Evolutionary conservation across 1,140 invertebrate genomes (phyloP).

Genomic region (Heliothis virescens): DNA sequence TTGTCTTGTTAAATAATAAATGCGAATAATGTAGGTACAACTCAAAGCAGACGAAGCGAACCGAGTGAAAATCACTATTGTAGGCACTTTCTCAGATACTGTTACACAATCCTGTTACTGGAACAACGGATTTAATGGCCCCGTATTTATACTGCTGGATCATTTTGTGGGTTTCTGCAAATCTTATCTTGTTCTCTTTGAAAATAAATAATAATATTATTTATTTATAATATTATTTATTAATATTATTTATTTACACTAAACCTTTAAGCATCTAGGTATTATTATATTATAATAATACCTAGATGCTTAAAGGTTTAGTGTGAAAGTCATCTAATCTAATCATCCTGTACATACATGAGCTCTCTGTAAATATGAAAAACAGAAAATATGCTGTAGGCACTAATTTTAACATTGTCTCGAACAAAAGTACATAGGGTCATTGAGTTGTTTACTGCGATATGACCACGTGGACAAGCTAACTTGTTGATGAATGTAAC

Average conservation of each 20-base stretch:
- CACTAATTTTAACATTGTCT: too few species aligned
- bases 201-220: background rate
- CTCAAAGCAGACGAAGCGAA: conserved; percentile 38
- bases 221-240: too few species aligned
- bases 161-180: conserved; percentile 21
- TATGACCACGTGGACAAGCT: conserved; percentile 4
- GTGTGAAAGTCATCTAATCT: too few species aligned
- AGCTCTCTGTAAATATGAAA: too few species aligned
- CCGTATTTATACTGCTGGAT: conserved; percentile 29
- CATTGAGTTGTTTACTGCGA: conserved; percentile 29
- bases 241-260: too few species aligned
- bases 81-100: conserved; percentile 41
- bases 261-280: too few species aligned
- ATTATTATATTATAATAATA: too few species aligned
- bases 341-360: too few species aligned
- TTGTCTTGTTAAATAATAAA: conserved; percentile 40
- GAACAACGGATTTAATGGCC: conserved; percentile 37
- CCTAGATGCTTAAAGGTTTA: too few species aligned
- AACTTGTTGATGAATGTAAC: conserved; percentile 32
- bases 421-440: conserved; percentile 8
- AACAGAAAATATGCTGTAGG: too few species aligned
- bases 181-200: background rate
- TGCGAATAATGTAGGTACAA: conserved; percentile 26
- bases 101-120: conserved; percentile 35
- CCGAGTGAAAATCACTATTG: conserved; percentile 40